phyloP scores from a whole-genome alignment of 1,140 invertebrate genomes.

The Delia radicum region DNA sequence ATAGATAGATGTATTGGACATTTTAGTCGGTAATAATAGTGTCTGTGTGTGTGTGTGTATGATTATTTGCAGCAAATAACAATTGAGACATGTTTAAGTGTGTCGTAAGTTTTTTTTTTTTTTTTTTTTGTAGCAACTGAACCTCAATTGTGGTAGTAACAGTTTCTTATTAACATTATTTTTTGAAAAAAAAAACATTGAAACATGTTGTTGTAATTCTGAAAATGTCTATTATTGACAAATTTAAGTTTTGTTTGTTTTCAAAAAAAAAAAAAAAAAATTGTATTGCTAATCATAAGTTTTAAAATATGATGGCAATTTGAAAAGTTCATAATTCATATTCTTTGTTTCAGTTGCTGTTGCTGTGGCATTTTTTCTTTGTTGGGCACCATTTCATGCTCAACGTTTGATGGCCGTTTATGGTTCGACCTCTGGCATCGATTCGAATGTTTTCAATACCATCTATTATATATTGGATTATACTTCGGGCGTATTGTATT shows the following conservation, averaged over 20 bases:
- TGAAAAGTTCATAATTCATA: neutral
- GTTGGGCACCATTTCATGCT: constrained; percentile 93
- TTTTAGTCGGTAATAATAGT: no score
- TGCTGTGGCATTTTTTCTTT: constrained; percentile 90
- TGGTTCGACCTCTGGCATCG: constrained; percentile 48
- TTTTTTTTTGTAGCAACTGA: neutral
- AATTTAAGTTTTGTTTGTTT: neutral
- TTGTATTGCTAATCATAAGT: neutral
- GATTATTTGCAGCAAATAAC: neutral
- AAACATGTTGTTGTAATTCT: no score
- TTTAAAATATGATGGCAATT: neutral
- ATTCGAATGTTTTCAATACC: constrained; percentile 24
- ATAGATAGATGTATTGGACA: no score
- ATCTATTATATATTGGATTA: constrained; percentile 60
- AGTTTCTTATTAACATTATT: neutral
- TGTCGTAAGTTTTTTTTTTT: neutral
- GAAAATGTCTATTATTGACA: no score
- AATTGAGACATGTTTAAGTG: neutral
- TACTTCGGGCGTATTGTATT: constrained; percentile 71
- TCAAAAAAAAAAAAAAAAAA: neutral
- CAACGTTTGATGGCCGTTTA: constrained; percentile 79
- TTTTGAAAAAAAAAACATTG: no score
- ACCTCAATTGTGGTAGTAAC: neutral
- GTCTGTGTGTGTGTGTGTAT: neutral
- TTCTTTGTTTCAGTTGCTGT: constrained; percentile 77